Conservation (phyloP, 2,888 invertebrate species). For the Idaea straminata region DNA sequence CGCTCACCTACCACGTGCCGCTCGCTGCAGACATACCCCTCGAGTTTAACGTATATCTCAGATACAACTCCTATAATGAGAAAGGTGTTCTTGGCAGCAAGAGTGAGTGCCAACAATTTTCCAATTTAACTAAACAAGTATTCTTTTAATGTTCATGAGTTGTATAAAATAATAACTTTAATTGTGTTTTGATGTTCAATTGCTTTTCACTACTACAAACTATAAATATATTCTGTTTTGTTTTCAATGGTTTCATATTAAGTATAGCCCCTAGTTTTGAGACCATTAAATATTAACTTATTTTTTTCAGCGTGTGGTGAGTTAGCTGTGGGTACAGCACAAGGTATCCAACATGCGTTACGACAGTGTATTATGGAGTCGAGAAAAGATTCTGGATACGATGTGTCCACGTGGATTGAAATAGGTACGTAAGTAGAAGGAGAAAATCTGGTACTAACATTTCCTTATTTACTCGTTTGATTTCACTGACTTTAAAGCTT, state of each 20-base stretch:
- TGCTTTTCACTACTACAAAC: too few relatives aligned
- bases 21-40: constrained; percentile 84
- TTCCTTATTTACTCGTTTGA: too few relatives aligned
- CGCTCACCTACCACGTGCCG: constrained; percentile 86
- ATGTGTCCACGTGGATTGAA: constrained; percentile 48
- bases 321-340: constrained; percentile 60
- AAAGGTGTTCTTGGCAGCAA: constrained; percentile 84
- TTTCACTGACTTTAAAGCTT: too few relatives aligned
- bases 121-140: constrained; percentile 76
- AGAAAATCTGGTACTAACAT: too few relatives aligned
- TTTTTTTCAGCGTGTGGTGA: constrained; percentile 60
- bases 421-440: constrained; percentile 33
- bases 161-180: constrained; percentile 13
- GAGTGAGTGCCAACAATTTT: constrained; percentile 81
- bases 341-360: constrained; percentile 57
- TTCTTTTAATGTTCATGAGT: constrained; percentile 86
- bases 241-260: too few relatives aligned
- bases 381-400: constrained; percentile 59
- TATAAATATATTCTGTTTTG: too few relatives aligned
- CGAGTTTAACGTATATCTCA: constrained; percentile 82
- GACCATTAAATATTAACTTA: too few relatives aligned
- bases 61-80: constrained; percentile 82
- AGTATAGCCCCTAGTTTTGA: too few relatives aligned
- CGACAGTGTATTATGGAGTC: constrained; percentile 61
- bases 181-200: too few relatives aligned